Conservation (phyloP, 2,113 vertebrate species). For the Ciconia boyciana region DNA sequence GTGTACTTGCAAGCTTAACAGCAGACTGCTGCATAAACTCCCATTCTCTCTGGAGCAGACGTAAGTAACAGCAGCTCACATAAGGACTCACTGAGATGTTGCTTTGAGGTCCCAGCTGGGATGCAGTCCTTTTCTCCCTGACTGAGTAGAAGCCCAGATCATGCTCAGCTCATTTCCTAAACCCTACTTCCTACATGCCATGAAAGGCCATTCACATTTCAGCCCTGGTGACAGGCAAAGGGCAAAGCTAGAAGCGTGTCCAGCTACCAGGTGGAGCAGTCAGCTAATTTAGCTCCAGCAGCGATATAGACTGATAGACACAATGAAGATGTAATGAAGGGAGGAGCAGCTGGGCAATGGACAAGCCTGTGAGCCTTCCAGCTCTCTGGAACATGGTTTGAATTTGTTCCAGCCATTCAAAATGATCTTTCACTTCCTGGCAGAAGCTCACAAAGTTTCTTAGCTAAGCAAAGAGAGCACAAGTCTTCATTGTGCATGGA, state of each 20-base stretch:
- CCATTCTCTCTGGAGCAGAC: background rate
- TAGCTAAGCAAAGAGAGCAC: slow-evolving; percentile 42
- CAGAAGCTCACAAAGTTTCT: slow-evolving; percentile 45
- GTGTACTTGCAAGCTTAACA: background rate
- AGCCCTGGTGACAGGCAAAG: background rate
- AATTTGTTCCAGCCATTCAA: slow-evolving; percentile 62
- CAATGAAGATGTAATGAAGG: slow-evolving; percentile 35
- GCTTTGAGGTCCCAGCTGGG: background rate
- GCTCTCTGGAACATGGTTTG: slow-evolving; percentile 48
- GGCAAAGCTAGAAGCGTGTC: background rate
- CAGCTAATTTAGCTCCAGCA: slow-evolving; percentile 23
- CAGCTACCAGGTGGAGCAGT: slow-evolving; percentile 29
- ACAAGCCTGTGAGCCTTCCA: slow-evolving; percentile 38
- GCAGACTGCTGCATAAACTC: background rate
- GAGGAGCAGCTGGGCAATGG: slow-evolving; percentile 53
- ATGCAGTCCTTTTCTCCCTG: background rate
- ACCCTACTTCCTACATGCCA: background rate
- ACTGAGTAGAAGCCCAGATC: background rate
- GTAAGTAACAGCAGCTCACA: background rate
- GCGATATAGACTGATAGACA: background rate
- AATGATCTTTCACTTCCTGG: slow-evolving; percentile 58
- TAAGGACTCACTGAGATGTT: background rate
- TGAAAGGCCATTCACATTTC: slow-evolving; percentile 1
- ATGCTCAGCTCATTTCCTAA: slow-evolving; percentile 1
- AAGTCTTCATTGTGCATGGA: slow-evolving; percentile 41